phyloP scores from a whole-genome alignment of 2,113 vertebrate species.

The Esox niger region DNA sequence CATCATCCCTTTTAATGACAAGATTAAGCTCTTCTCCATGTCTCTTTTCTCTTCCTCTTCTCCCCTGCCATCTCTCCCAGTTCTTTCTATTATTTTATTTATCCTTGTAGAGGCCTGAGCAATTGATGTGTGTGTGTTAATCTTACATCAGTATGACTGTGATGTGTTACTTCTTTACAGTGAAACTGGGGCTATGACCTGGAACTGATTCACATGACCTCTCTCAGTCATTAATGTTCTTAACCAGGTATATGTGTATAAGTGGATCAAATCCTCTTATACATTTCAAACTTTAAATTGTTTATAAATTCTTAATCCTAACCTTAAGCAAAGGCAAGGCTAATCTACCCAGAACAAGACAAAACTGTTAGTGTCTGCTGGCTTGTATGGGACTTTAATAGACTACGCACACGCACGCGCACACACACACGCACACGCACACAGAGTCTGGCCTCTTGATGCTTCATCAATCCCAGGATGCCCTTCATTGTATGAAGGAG shows the following conservation, averaged over 20 bases:
- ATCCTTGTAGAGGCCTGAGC: neutral
- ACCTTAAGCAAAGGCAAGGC: too few relatives aligned
- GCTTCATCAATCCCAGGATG: constrained; percentile 28
- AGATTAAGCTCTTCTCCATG: too few relatives aligned
- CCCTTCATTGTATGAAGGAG: constrained; percentile 48
- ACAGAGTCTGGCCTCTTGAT: constrained; percentile 34
- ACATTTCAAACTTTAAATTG: too few relatives aligned
- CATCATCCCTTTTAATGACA: neutral
- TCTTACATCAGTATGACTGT: too few relatives aligned
- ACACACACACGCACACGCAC: neutral
- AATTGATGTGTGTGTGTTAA: too few relatives aligned
- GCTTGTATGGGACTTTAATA: too few relatives aligned
- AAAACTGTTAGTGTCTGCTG: too few relatives aligned
- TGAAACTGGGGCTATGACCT: neutral
- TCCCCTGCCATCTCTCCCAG: neutral
- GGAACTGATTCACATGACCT: neutral
- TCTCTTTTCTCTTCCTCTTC: neutral
- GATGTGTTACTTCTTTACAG: neutral
- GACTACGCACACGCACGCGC: neutral
- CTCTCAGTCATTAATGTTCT: neutral
- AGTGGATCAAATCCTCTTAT: too few relatives aligned
- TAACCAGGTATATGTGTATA: too few relatives aligned
- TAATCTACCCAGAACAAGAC: too few relatives aligned
- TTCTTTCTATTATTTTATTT: constrained; percentile 1
- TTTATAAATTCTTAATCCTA: too few relatives aligned